Conservation (phyloP, 2,888 invertebrate genomes). For the Cepaea hortensis region DNA sequence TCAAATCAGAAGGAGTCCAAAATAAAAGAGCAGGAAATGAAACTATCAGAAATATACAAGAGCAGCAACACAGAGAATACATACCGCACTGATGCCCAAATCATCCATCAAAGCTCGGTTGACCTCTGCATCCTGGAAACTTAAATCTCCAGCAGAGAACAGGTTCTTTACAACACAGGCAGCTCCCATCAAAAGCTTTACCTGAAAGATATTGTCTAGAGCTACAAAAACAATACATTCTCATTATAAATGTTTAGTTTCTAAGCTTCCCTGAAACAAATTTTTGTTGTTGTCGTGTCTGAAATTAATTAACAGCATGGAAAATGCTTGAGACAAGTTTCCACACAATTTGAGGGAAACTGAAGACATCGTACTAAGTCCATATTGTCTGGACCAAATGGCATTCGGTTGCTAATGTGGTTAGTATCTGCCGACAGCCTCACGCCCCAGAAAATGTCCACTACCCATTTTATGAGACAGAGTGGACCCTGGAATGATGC, state of each 20-base stretch:
- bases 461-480: too few relatives aligned
- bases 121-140: constrained; percentile 82
- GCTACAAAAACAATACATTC: not conserved
- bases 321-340: not conserved
- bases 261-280: not conserved
- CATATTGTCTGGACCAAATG: too few relatives aligned
- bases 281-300: not conserved
- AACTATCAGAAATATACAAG: not conserved
- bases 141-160: constrained; percentile 78
- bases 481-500: too few relatives aligned
- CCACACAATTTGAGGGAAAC: too few relatives aligned
- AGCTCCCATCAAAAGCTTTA: constrained; percentile 88
- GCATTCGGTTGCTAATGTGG: too few relatives aligned
- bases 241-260: not conserved
- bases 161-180: constrained; percentile 84
- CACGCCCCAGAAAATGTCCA: too few relatives aligned
- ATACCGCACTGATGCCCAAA: constrained; percentile 83
- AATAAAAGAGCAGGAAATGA: not conserved
- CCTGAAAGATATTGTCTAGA: constrained; percentile 77
- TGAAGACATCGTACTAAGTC: too few relatives aligned
- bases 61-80: not conserved
- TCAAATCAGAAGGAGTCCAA: too few relatives aligned
- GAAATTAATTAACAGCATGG: not conserved
- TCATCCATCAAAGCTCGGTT: constrained; percentile 96
- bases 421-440: too few relatives aligned